phyloP scores from a whole-genome alignment of 2,888 invertebrate species.

The Standfussiana lucernea region DNA sequence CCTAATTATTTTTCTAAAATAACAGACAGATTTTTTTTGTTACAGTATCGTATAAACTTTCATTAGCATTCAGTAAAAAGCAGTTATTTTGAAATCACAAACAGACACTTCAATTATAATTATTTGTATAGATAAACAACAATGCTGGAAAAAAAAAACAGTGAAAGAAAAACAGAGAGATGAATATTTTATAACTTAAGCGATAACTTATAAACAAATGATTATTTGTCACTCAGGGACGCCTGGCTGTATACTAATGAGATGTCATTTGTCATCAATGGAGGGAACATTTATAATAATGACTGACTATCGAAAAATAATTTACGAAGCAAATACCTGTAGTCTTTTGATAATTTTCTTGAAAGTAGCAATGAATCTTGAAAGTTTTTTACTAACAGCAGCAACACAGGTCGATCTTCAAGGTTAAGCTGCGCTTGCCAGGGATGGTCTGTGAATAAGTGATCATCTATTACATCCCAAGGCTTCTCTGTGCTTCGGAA shows the following conservation, averaged over 20 bases:
- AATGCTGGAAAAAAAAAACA: too few species aligned
- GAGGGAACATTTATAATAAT: constrained; percentile 29
- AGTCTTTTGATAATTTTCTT: neutral
- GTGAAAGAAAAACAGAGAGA: neutral
- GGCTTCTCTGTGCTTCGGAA: neutral
- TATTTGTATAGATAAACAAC: too few species aligned
- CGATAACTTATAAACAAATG: constrained; percentile 27
- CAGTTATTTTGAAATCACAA: too few species aligned
- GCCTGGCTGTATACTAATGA: constrained; percentile 46
- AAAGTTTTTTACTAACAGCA: neutral
- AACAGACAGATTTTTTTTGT: too few species aligned
- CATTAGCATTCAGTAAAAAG: too few species aligned
- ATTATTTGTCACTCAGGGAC: constrained; percentile 18
- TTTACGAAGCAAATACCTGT: neutral
- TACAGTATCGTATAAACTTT: too few species aligned
- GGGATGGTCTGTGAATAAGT: neutral
- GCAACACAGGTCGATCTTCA: neutral
- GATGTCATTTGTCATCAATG: constrained; percentile 38
- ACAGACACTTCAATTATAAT: too few species aligned
- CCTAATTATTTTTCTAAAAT: too few species aligned
- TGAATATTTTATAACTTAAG: constrained; percentile 1
- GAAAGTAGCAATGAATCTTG: neutral
- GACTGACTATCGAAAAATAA: constrained; percentile 16
- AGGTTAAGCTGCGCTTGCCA: neutral
- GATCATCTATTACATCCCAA: neutral